These are phyloP conservation scores for Phainopepla nitens DNA, from an alignment of 2,113 vertebrate species.

Conservation along the genomic window DNA sequence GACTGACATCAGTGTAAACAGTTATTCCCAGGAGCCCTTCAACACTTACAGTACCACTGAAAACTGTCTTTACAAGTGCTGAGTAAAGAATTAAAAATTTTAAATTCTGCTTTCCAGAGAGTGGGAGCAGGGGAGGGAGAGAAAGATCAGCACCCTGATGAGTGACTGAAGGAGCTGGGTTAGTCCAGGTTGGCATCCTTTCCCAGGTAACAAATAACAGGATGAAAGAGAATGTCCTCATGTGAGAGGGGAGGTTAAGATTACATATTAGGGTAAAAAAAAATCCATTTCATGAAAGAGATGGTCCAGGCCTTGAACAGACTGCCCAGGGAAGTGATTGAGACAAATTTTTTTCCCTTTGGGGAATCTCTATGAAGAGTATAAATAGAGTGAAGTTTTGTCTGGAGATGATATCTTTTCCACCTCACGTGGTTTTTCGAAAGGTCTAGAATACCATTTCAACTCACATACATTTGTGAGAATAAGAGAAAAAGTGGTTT, in stretches of 20 bases:
- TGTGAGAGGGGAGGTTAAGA: neutral
- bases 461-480: neutral
- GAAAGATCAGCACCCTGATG: neutral
- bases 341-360: neutral
- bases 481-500: neutral
- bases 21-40: neutral
- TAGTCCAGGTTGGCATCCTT: neutral
- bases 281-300: neutral
- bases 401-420: neutral
- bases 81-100: neutral
- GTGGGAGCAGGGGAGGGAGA: fast-evolving
- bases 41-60: neutral
- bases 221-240: neutral
- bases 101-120: neutral
- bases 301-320: neutral
- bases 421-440: neutral
- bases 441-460: neutral
- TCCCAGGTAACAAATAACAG: neutral
- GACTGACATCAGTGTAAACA: neutral
- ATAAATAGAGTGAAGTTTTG: neutral
- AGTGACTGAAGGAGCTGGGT: neutral
- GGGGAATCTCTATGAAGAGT: neutral
- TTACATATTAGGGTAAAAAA: neutral
- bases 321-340: neutral
- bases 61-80: neutral